Conservation (phyloP, 2,113 vertebrate genomes). For the Ammodytes dubius region DNA sequence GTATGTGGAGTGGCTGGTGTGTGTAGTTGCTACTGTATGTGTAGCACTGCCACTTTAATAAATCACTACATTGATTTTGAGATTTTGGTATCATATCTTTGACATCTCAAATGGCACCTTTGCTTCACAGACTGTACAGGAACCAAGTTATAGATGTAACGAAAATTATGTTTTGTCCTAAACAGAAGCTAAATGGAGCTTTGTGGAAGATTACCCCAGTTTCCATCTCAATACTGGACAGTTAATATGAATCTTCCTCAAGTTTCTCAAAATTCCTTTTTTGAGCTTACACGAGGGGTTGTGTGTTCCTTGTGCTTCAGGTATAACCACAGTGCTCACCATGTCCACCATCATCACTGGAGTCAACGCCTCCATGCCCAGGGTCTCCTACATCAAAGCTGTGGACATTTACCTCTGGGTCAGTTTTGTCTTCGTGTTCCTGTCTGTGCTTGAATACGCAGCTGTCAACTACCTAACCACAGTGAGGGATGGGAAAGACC, state of each 20-base stretch:
- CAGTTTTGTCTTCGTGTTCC: slow-evolving; percentile 87
- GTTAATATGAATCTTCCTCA: neutral
- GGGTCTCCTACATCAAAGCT: slow-evolving; percentile 87
- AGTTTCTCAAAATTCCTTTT: neutral
- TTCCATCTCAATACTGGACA: neutral
- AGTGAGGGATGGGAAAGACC: slow-evolving; percentile 89
- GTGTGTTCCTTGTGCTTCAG: slow-evolving; percentile 70
- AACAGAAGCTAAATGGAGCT: neutral
- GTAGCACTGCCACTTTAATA: no score
- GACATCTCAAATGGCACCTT: neutral
- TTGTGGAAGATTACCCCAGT: neutral
- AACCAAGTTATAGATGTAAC: neutral
- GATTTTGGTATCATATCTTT: no score
- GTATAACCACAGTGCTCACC: slow-evolving; percentile 95
- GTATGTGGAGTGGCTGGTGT: no score
- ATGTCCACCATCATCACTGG: slow-evolving; percentile 93
- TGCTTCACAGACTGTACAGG: neutral
- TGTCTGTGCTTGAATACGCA: slow-evolving; percentile 86
- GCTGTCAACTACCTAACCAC: slow-evolving; percentile 96
- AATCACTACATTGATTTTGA: no score
- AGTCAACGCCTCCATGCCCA: slow-evolving; percentile 87
- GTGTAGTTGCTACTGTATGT: no score
- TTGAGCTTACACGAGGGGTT: neutral
- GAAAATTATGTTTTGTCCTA: neutral
- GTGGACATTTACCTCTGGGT: slow-evolving; percentile 88